phyloP scores from a whole-genome alignment of 2,797 vertebrate genomes.

The Pangasius djambal region DNA sequence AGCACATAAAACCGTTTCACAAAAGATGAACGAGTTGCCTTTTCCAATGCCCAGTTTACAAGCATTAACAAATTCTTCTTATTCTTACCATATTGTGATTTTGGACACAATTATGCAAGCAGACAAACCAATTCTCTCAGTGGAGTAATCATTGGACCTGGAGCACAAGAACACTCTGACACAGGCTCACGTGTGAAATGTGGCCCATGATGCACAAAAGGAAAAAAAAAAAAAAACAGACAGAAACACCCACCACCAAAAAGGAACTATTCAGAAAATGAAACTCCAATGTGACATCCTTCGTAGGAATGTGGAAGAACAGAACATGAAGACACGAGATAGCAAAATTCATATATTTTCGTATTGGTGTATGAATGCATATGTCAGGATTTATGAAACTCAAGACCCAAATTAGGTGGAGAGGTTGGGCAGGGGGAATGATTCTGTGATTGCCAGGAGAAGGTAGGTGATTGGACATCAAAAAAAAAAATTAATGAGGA shows the following conservation, averaged over 20 bases:
- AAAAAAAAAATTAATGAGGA: conserved; percentile 36
- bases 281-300: conserved; percentile 19
- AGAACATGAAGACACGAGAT: conserved; percentile 40
- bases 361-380: conserved; percentile 54
- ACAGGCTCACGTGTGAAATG: neutral
- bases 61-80: neutral
- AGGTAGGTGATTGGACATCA: conserved; percentile 57
- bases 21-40: neutral
- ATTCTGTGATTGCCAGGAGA: conserved; percentile 61
- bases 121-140: neutral
- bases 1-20: neutral
- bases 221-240: conserved; percentile 46
- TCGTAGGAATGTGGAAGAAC: neutral
- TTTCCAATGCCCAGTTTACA: neutral
- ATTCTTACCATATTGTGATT: neutral
- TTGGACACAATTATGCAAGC: neutral
- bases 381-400: conserved; percentile 53
- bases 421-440: conserved; percentile 59
- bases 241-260: conserved; percentile 64
- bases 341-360: conserved; percentile 53
- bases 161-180: neutral
- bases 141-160: neutral
- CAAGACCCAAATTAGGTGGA: conserved; percentile 48
- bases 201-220: conserved; percentile 3
- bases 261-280: conserved; percentile 58